Evolutionary conservation across 2,113 vertebrate species (phyloP).

Genomic region (Xenopus borealis): DNA sequence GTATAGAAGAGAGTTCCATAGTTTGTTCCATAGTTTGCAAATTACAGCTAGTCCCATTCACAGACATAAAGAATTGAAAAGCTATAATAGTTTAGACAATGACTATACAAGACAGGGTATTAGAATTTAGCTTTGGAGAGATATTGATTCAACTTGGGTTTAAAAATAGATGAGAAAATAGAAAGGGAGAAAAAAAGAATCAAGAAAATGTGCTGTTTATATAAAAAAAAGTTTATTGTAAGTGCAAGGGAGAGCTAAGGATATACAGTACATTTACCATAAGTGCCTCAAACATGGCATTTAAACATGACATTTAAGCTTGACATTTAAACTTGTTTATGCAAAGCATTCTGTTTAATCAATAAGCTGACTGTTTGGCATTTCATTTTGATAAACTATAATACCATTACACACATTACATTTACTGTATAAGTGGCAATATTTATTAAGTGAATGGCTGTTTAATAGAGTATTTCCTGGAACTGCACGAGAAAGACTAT

Average conservation of each 20-base stretch:
- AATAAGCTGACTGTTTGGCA: slow-evolving; percentile 19
- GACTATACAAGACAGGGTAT: too few species aligned
- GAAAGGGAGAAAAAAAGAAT: background rate
- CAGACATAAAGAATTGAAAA: too few species aligned
- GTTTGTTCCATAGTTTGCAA: too few species aligned
- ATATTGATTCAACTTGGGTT: too few species aligned
- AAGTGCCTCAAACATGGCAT: background rate
- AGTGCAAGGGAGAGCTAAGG: background rate
- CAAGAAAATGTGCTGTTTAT: slow-evolving; percentile 30
- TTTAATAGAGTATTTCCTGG: slow-evolving; percentile 10
- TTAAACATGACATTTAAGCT: slow-evolving; percentile 12
- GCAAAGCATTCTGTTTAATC: slow-evolving; percentile 10
- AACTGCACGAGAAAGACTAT: background rate
- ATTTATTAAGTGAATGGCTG: slow-evolving; percentile 15
- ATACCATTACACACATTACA: background rate
- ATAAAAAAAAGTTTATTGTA: slow-evolving; percentile 23
- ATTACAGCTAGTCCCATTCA: too few species aligned
- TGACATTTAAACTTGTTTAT: slow-evolving; percentile 35
- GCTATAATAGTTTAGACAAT: too few species aligned
- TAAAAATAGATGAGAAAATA: background rate
- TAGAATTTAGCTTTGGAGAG: too few species aligned
- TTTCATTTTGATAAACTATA: slow-evolving; percentile 9
- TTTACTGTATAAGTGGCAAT: background rate
- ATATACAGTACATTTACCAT: slow-evolving; percentile 3
- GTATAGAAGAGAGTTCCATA: too few species aligned